phyloP scores from a whole-genome alignment of 1,140 invertebrate species.

The Zaprionus gabonicus region DNA sequence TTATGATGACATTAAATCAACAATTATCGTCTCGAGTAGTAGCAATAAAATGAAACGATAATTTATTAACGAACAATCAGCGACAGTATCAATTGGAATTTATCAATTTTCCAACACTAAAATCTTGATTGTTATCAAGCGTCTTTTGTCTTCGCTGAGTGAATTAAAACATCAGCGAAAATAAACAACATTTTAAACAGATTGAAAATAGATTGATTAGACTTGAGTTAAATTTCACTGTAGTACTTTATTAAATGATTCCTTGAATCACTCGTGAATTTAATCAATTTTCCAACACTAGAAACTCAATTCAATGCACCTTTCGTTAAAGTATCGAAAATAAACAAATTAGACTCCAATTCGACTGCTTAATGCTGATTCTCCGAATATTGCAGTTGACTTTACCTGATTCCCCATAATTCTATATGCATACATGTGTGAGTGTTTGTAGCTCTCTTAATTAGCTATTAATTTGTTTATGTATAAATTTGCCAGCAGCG shows the following conservation, averaged over 20 bases:
- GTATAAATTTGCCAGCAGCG: slow-evolving; percentile 31
- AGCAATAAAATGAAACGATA: slow-evolving; percentile 20
- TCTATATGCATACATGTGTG: neutral
- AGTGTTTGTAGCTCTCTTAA: slow-evolving; percentile 12
- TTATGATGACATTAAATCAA: slow-evolving; percentile 29
- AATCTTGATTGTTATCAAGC: slow-evolving; percentile 12
- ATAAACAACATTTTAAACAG: neutral
- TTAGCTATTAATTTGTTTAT: slow-evolving; percentile 36
- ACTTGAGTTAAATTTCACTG: neutral
- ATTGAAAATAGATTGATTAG: neutral
- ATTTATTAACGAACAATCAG: slow-evolving; percentile 6
- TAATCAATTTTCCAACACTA: no score
- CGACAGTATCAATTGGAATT: slow-evolving; percentile 1
- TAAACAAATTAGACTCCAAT: neutral
- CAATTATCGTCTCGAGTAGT: slow-evolving; percentile 13
- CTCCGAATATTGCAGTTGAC: slow-evolving; percentile 5
- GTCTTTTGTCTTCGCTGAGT: neutral
- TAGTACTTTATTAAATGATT: neutral
- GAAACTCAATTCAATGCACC: no score
- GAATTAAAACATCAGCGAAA: neutral
- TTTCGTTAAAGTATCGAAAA: no score
- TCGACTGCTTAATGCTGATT: neutral
- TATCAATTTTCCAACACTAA: neutral
- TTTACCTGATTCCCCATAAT: slow-evolving; percentile 8
- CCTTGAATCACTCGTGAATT: no score